Conservation (phyloP, 2,113 vertebrate species). For the Corvus hawaiiensis region DNA sequence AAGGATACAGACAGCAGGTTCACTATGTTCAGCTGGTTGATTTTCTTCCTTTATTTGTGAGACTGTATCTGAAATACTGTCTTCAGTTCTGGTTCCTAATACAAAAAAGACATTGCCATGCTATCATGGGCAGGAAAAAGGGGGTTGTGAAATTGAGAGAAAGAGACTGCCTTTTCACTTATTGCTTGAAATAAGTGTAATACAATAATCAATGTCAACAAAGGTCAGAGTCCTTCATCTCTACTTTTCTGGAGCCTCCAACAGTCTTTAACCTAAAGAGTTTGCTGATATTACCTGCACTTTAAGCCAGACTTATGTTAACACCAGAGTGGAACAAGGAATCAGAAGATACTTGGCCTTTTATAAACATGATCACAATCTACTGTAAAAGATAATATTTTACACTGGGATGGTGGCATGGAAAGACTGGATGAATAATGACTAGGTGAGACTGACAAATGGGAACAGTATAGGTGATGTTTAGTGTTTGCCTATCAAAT, state of each 20-base stretch:
- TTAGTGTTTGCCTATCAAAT: background rate
- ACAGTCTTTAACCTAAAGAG: background rate
- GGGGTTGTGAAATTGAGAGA: background rate
- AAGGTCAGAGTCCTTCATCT: background rate
- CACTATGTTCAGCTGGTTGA: background rate
- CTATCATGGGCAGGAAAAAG: accelerated
- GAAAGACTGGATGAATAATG: background rate
- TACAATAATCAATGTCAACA: background rate
- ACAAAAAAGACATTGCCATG: background rate
- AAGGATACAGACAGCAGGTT: background rate
- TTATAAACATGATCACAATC: background rate
- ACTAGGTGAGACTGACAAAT: background rate
- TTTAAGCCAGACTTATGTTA: background rate
- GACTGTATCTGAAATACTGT: background rate
- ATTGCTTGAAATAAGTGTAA: background rate
- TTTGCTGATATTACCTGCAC: background rate
- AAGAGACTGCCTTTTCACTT: background rate
- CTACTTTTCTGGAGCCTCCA: background rate
- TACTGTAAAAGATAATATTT: background rate
- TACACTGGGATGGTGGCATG: background rate
- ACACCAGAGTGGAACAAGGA: background rate
- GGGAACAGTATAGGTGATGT: background rate
- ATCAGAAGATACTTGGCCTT: background rate
- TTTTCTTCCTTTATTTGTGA: background rate
- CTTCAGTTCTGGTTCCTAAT: background rate